Conservation (phyloP, 2,888 invertebrate species). For the Melinopterus prodromus region DNA sequence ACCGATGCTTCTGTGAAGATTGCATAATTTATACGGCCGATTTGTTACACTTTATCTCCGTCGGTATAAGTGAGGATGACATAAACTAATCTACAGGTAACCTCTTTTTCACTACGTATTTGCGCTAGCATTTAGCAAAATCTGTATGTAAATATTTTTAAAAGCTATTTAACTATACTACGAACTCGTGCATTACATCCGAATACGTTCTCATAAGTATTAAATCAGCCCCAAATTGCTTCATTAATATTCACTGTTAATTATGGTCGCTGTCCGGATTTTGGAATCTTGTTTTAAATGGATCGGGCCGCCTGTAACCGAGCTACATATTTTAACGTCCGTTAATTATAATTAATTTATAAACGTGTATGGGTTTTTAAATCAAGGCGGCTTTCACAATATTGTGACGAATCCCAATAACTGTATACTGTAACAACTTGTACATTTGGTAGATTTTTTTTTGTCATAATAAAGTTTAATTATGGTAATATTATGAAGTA, state of each 20-base stretch:
- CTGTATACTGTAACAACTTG: background rate
- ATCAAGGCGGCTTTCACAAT: background rate
- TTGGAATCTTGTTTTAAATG: background rate
- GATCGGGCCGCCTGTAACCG: background rate
- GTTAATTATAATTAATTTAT: background rate
- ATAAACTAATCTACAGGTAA: background rate
- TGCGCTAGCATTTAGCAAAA: background rate
- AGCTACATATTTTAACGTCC: background rate
- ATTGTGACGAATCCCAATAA: background rate
- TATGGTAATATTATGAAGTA: too few relatives aligned
- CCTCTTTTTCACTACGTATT: background rate
- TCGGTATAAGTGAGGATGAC: background rate
- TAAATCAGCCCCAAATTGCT: background rate
- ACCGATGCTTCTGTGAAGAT: background rate
- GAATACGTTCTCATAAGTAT: background rate
- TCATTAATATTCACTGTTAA: background rate
- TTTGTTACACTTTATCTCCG: background rate
- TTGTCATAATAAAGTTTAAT: too few relatives aligned
- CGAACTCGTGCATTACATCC: background rate
- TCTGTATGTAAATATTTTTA: background rate
- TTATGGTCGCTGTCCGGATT: background rate
- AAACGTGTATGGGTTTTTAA: background rate
- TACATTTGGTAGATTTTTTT: background rate
- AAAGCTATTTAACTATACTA: background rate
- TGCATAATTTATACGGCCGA: background rate